Percentiles rank a stretch among this genome's conserved stretches.
phyloP scores from a whole-genome alignment of 2,888 invertebrate species.

The Orthosia gothica region DNA sequence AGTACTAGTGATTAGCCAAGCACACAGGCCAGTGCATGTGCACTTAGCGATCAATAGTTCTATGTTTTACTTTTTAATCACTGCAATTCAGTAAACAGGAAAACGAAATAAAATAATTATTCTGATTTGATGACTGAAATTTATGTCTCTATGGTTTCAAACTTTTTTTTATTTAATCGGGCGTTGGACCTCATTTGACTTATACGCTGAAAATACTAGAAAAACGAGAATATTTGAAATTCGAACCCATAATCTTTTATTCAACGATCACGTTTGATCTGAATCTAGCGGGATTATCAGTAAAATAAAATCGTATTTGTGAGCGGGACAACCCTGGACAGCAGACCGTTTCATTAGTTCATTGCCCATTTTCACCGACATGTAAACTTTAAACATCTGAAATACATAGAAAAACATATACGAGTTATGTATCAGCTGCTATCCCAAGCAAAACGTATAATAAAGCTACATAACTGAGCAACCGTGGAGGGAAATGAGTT shows the following conservation, averaged over 20 bases:
- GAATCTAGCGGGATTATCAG: conserved; percentile 2
- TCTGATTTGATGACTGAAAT: not conserved
- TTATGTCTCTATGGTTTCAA: not conserved
- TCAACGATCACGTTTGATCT: conserved; percentile 13
- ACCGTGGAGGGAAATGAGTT: conserved; percentile 37
- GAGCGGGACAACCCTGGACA: conserved; percentile 42
- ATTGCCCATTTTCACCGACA: conserved; percentile 52
- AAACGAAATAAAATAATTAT: not conserved
- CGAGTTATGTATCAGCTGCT: conserved; percentile 28
- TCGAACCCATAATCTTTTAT: conserved; percentile 16
- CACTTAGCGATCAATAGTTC: conserved; percentile 51
- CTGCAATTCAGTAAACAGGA: conserved; percentile 1
- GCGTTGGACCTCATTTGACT: not conserved
- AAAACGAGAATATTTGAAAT: conserved; percentile 6
- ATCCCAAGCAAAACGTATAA: conserved; percentile 26
- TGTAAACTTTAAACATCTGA: conserved; percentile 39
- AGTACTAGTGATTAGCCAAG: conserved; percentile 40
- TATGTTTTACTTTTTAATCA: conserved; percentile 13
- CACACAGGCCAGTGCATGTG: conserved; percentile 43
- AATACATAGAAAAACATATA: conserved; percentile 34
- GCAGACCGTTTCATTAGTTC: conserved; percentile 55
- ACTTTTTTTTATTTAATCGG: not conserved
- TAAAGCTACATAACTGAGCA: conserved; percentile 9
- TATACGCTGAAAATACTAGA: not conserved
- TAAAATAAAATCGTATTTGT: conserved; percentile 17